Conservation (phyloP, 2,888 invertebrate genomes). For the Lottia gigantea region DNA sequence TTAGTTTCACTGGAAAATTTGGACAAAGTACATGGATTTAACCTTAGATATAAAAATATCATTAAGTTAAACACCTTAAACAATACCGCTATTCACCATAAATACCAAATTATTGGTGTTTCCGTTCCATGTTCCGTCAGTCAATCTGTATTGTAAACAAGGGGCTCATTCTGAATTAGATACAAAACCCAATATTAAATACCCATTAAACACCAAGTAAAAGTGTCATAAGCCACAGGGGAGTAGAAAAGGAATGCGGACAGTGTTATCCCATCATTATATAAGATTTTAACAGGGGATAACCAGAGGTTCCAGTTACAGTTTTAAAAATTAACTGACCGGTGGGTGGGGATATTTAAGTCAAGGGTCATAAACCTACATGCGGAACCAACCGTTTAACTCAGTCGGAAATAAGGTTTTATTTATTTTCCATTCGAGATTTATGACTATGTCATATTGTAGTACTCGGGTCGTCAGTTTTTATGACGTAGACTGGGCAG, state of each 20-base stretch:
- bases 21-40: not conserved
- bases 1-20: not conserved
- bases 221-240: constrained; percentile 11
- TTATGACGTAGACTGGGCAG: constrained; percentile 4
- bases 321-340: not conserved
- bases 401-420: not conserved
- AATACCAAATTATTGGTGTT: not conserved
- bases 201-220: constrained; percentile 7
- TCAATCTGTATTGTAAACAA: constrained; percentile 3
- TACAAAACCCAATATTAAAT: constrained; percentile 2
- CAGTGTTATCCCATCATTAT: constrained; percentile 9
- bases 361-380: not conserved
- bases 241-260: constrained; percentile 2
- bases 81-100: not conserved
- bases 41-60: not conserved
- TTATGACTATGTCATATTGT: constrained; percentile 1
- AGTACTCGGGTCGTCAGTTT: not conserved
- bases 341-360: constrained; percentile 4
- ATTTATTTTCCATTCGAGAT: constrained; percentile 8
- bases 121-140: not conserved
- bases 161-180: not conserved
- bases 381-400: not conserved
- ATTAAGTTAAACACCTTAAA: not conserved
- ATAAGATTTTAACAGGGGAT: not conserved
- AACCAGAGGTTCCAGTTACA: not conserved